Conservation (phyloP, 1,140 invertebrate genomes). For the Aphaenogaster floridana region DNA sequence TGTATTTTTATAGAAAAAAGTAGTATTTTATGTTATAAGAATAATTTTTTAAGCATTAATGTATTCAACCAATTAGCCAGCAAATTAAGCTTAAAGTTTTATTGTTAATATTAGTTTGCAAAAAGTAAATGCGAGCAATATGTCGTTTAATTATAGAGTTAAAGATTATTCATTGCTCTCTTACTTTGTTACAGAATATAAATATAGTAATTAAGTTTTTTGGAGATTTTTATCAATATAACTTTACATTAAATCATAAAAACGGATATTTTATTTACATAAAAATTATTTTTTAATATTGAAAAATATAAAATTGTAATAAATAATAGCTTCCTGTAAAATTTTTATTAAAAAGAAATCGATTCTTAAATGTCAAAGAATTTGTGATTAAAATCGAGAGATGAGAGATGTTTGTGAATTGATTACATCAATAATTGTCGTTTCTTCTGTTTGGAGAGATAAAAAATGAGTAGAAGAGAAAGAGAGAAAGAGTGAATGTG, state of each 20-base stretch:
- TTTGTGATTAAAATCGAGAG: constrained; percentile 52
- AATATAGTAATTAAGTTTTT: not conserved
- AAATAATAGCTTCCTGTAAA: not conserved
- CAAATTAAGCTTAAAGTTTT: not conserved
- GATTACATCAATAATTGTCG: constrained; percentile 58
- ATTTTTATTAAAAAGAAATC: not conserved
- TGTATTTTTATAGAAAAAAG: not conserved
- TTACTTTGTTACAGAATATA: not conserved
- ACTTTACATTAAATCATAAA: not conserved
- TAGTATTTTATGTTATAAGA: not conserved
- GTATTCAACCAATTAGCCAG: not conserved
- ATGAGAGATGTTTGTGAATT: constrained; percentile 29
- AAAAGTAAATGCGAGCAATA: not conserved
- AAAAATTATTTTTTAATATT: not conserved
- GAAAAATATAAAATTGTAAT: not conserved
- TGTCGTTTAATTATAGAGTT: not conserved
- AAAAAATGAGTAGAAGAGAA: constrained; percentile 45
- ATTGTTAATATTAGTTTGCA: not conserved
- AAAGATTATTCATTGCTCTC: not conserved
- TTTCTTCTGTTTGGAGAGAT: constrained; percentile 29
- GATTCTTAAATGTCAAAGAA: constrained; percentile 15
- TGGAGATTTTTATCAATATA: not conserved
- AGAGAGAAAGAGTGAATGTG: not conserved
- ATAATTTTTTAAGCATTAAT: not conserved
- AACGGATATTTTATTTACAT: not conserved